Evolutionary conservation across 1,140 invertebrate genomes (phyloP).

Genomic region (Dendroctonus ponderosae): DNA sequence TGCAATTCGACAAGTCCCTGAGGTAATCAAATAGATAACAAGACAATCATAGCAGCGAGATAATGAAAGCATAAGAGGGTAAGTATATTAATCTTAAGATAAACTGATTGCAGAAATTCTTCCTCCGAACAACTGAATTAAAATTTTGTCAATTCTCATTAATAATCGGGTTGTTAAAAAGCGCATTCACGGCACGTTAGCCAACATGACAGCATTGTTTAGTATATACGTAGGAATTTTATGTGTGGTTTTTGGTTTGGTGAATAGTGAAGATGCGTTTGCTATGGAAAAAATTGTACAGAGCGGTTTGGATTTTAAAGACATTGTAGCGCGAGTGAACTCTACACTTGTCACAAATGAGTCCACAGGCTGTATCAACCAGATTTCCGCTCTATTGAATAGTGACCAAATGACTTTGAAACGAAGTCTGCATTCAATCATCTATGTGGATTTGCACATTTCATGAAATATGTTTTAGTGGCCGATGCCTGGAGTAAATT

Average conservation of each 20-base stretch:
- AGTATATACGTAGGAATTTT: no score
- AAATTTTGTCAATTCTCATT: no score
- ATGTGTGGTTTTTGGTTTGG: background rate
- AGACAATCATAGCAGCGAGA: no score
- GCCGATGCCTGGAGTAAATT: conserved; percentile 34
- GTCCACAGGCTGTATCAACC: background rate
- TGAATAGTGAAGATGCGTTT: conserved; percentile 3
- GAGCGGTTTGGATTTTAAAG: background rate
- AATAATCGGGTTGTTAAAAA: no score
- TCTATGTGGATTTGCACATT: background rate
- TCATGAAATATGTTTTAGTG: conserved; percentile 27
- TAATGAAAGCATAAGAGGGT: no score
- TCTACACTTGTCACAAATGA: background rate
- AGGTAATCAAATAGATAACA: no score
- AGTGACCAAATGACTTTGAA: background rate
- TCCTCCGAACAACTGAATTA: no score
- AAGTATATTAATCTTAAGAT: no score
- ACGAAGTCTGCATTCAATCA: background rate
- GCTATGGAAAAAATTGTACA: background rate
- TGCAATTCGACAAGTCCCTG: no score
- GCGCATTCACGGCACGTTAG: no score
- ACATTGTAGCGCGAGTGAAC: background rate
- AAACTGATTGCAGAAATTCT: no score
- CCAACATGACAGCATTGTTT: no score
- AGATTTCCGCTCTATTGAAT: background rate